Conservation (phyloP, 2,797 vertebrate genomes). For the Oryzias dopingdopingensis region DNA sequence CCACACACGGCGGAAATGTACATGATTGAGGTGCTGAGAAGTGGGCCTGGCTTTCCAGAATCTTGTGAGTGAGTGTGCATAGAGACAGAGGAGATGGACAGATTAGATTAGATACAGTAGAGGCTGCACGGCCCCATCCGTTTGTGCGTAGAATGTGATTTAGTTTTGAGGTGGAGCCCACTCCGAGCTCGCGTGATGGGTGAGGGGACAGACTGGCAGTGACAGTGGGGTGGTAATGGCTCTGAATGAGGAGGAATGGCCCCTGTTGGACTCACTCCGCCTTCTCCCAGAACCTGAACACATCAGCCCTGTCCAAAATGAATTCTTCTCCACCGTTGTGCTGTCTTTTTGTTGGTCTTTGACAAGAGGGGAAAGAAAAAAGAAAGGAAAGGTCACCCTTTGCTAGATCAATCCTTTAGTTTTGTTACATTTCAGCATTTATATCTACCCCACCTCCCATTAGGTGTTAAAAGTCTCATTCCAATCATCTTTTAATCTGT, state of each 20-base stretch:
- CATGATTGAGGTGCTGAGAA: constrained; percentile 59
- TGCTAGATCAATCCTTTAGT: constrained; percentile 38
- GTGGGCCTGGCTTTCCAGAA: constrained; percentile 38
- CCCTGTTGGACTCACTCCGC: constrained; percentile 45
- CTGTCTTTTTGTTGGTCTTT: constrained; percentile 1
- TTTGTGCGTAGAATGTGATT: constrained; percentile 74
- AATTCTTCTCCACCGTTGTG: constrained; percentile 57
- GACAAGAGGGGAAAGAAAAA: constrained; percentile 30
- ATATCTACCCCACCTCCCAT: constrained; percentile 25
- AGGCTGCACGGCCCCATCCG: constrained; percentile 50
- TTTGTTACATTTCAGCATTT: constrained; percentile 47
- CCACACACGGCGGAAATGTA: constrained; percentile 52
- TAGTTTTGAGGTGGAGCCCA: constrained; percentile 63
- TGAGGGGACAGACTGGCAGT: constrained; percentile 68
- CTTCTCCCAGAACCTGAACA: constrained; percentile 36
- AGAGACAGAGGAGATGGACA: constrained; percentile 69
- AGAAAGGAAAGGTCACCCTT: constrained; percentile 45
- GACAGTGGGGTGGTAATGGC: constrained; percentile 73
- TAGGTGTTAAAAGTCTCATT: constrained; percentile 27
- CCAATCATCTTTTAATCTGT: no score
- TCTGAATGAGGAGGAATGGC: constrained; percentile 71
- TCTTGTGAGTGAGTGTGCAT: constrained; percentile 31
- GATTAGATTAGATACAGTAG: constrained; percentile 75
- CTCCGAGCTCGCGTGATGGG: constrained; percentile 65
- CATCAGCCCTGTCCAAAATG: constrained; percentile 56